These are phyloP conservation scores for Meloe dianella DNA, from an alignment of 2,888 invertebrate species.

Conservation along the genomic window DNA sequence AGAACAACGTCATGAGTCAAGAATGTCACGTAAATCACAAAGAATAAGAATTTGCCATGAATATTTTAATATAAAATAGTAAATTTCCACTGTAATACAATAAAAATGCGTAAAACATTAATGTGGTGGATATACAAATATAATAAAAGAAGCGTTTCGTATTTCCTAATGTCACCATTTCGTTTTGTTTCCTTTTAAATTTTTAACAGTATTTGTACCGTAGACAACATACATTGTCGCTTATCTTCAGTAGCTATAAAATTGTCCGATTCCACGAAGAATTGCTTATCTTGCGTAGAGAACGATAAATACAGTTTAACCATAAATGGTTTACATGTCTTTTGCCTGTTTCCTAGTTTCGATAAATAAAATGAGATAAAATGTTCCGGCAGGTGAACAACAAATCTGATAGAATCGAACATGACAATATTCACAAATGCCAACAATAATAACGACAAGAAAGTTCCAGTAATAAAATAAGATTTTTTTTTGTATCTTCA, in stretches of 20 bases:
- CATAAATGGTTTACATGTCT: constrained; percentile 6
- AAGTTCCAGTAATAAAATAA: constrained; percentile 9
- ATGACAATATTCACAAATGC: constrained; percentile 18
- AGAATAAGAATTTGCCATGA: neutral
- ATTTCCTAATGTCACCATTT: neutral
- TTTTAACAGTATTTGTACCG: too few relatives aligned
- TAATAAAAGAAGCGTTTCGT: neutral
- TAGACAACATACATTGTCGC: too few relatives aligned
- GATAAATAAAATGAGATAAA: constrained; percentile 17
- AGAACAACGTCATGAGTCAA: neutral
- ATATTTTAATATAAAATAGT: neutral
- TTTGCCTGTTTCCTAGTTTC: neutral
- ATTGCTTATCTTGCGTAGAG: neutral
- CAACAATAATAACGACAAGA: constrained; percentile 8
- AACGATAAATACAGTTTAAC: constrained; percentile 11
- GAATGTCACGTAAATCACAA: neutral
- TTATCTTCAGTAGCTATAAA: too few relatives aligned
- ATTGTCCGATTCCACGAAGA: neutral
- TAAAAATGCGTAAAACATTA: neutral
- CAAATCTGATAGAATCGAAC: constrained; percentile 11
- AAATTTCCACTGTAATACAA: neutral
- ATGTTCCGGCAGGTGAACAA: constrained; percentile 25
- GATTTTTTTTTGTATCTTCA: constrained; percentile 23
- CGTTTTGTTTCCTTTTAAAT: neutral
- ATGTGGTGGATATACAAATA: too few relatives aligned